Evolutionary conservation across 2,888 invertebrate genomes (phyloP).

Genomic region (Heliconius ismenius): DNA sequence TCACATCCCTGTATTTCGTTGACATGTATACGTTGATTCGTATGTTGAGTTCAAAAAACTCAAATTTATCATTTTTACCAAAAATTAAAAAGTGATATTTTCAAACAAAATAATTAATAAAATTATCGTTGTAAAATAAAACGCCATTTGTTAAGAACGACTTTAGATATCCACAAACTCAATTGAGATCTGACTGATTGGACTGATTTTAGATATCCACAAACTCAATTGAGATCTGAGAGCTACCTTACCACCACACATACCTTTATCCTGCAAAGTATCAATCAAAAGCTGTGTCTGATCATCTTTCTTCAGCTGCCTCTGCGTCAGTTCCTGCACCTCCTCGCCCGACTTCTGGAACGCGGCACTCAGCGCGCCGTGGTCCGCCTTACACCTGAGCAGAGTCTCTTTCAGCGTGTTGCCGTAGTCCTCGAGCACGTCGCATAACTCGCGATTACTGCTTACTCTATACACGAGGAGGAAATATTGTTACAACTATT

Average conservation of each 20-base stretch:
- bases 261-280: conserved; percentile 50
- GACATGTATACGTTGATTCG: too few relatives aligned
- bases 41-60: too few relatives aligned
- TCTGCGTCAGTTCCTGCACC: conserved; percentile 47
- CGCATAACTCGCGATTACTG: conserved; percentile 63
- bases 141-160: too few relatives aligned
- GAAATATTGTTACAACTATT: neutral
- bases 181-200: too few relatives aligned
- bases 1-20: too few relatives aligned
- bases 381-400: conserved; percentile 57
- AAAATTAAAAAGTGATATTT: too few relatives aligned
- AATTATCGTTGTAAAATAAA: too few relatives aligned
- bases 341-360: conserved; percentile 55
- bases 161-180: too few relatives aligned
- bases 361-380: conserved; percentile 47
- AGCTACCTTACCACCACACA: conserved; percentile 13
- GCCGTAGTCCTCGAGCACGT: conserved; percentile 59
- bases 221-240: too few relatives aligned
- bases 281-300: conserved; percentile 31
- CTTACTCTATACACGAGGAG: conserved; percentile 46
- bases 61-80: too few relatives aligned
- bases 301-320: conserved; percentile 46
- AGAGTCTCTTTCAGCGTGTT: conserved; percentile 59
- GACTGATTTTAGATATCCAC: too few relatives aligned
- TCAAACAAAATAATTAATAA: too few relatives aligned